These are phyloP conservation scores for Cecidostiba fungosa DNA, from an alignment of 2,888 invertebrate genomes.

Conservation along the genomic window DNA sequence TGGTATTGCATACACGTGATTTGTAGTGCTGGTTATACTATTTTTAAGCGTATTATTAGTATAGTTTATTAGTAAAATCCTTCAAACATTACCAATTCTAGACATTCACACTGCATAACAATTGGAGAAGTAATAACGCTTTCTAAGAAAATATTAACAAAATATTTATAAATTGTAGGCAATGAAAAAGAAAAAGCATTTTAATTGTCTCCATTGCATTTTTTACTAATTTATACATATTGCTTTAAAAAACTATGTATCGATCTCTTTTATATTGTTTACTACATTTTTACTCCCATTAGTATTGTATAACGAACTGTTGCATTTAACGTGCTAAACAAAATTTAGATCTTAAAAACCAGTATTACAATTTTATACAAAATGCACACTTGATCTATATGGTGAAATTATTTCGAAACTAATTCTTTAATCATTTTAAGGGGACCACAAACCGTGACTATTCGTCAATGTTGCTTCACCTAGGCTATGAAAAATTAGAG, in stretches of 20 bases:
- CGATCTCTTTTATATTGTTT: background rate
- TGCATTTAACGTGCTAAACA: conserved; percentile 36
- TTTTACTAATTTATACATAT: background rate
- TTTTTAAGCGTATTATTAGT: conserved; percentile 33
- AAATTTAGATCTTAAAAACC: conserved; percentile 19
- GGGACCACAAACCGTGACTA: conserved; percentile 37
- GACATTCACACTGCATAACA: background rate
- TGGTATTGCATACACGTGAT: conserved; percentile 15
- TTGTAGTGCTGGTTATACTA: conserved; percentile 31
- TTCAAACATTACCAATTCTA: conserved; percentile 1
- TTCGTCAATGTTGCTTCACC: conserved; percentile 48
- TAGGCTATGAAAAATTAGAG: conserved; percentile 56
- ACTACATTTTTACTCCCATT: background rate
- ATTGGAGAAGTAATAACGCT: background rate
- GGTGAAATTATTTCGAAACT: background rate
- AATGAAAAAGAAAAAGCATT: background rate
- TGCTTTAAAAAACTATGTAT: background rate
- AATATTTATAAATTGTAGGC: background rate
- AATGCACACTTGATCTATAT: background rate
- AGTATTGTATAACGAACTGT: conserved; percentile 12
- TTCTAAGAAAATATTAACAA: background rate
- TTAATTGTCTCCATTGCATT: background rate
- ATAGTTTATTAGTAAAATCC: background rate
- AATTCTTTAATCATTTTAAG: background rate
- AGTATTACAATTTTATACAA: conserved; percentile 33